Evolutionary conservation across 2,888 invertebrate species (phyloP).

Genomic region (Chrysopilus asiliformis): DNA sequence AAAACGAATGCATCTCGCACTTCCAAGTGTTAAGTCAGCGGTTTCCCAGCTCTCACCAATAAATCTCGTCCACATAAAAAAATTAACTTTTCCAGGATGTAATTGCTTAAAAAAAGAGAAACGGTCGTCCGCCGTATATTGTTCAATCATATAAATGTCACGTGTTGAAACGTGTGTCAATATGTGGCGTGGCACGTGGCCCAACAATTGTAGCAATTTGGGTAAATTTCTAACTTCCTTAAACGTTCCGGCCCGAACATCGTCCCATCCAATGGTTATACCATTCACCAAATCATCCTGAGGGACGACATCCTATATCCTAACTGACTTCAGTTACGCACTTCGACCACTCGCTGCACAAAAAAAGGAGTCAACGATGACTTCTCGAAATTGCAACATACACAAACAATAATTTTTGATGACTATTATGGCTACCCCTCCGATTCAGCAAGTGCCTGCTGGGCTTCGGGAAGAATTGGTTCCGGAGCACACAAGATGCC

Average conservation of each 20-base stretch:
- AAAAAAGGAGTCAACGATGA: too few relatives aligned
- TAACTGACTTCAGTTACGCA: constrained; percentile 5
- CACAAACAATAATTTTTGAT: too few relatives aligned
- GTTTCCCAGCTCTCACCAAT: constrained; percentile 9
- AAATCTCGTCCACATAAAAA: constrained; percentile 1
- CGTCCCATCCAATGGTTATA: neutral
- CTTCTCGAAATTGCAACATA: too few relatives aligned
- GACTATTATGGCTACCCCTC: too few relatives aligned
- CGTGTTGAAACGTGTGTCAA: constrained; percentile 18
- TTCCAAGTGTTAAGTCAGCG: constrained; percentile 12
- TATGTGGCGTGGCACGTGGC: constrained; percentile 27
- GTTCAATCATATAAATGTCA: constrained; percentile 6
- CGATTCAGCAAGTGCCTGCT: too few relatives aligned
- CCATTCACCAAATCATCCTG: neutral
- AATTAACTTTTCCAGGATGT: neutral
- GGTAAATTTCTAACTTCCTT: constrained; percentile 19
- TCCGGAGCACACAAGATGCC: too few relatives aligned
- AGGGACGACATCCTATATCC: constrained; percentile 4
- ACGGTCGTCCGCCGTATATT: constrained; percentile 4
- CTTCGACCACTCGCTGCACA: too few relatives aligned
- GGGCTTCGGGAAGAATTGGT: too few relatives aligned
- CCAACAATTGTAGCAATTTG: constrained; percentile 27
- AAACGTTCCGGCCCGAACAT: constrained; percentile 8
- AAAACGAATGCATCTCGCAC: neutral
- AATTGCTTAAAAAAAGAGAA: constrained; percentile 6